Percentiles rank a stretch among this genome's conserved stretches.
Evolutionary conservation across 1,140 invertebrate genomes (phyloP).

Genomic region (Drosophila ficusphila): DNA sequence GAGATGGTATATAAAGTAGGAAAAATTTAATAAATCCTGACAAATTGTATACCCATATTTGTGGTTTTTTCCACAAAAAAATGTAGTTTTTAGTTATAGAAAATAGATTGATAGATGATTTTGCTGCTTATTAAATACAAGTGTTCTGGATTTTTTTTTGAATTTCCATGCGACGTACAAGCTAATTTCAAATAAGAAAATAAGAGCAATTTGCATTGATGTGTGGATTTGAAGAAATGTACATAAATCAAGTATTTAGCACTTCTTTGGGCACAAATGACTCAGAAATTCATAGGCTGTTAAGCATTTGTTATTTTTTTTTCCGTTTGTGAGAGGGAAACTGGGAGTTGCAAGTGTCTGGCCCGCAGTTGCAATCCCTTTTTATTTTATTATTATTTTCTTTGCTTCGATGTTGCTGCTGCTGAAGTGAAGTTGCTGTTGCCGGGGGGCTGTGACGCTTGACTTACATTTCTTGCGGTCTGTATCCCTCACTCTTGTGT

Average conservation of each 20-base stretch:
- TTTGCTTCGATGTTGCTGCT: conserved; percentile 7
- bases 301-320: conserved; percentile 3
- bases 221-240: neutral
- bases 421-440: conserved; percentile 30
- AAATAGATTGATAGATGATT: no score
- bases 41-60: no score
- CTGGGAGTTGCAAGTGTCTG: conserved; percentile 8
- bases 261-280: conserved; percentile 7
- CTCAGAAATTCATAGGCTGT: conserved; percentile 9
- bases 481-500: conserved; percentile 19
- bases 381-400: neutral
- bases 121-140: no score
- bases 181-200: neutral
- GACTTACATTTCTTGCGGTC: conserved; percentile 74
- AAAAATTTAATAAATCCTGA: no score
- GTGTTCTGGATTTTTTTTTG: no score
- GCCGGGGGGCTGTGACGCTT: conserved; percentile 50
- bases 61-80: no score
- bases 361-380: conserved; percentile 1
- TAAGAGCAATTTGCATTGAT: neutral
- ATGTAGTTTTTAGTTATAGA: no score
- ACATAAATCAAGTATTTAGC: conserved; percentile 6
- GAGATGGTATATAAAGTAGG: no score
- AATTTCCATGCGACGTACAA: no score
- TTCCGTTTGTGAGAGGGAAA: neutral